A percentile compares a stretch with the other conserved stretches of the same genome.
Conservation (phyloP, 1,140 invertebrate genomes). For the Caerostris extrusa region DNA sequence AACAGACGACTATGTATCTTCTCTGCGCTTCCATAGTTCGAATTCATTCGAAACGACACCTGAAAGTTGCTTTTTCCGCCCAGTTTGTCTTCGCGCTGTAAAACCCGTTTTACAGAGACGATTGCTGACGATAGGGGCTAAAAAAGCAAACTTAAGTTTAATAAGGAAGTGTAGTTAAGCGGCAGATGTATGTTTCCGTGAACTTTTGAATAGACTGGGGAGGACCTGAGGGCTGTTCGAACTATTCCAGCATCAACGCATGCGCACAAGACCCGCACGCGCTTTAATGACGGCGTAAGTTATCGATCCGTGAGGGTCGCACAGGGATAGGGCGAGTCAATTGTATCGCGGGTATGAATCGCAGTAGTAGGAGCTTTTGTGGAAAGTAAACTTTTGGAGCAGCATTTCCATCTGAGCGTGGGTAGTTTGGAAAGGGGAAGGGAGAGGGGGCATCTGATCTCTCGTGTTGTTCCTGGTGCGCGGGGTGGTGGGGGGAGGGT, state of each 20-base stretch:
- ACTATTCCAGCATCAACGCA: constrained; percentile 59
- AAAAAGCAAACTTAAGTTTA: too few species aligned
- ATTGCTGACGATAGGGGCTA: neutral
- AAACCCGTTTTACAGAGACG: constrained; percentile 26
- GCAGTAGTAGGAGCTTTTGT: constrained; percentile 68
- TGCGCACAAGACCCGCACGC: constrained; percentile 59
- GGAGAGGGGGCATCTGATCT: neutral
- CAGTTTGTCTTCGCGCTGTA: neutral
- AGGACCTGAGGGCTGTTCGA: constrained; percentile 48
- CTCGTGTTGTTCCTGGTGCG: constrained; percentile 21
- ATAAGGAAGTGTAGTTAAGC: neutral
- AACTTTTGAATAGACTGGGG: constrained; percentile 69
- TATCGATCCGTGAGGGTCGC: constrained; percentile 73
- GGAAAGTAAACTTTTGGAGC: constrained; percentile 75
- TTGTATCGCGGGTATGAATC: constrained; percentile 62
- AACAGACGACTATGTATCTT: constrained; percentile 39
- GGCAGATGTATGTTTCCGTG: constrained; percentile 56
- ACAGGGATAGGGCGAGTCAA: constrained; percentile 72
- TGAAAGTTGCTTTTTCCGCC: constrained; percentile 15
- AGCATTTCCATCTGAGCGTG: constrained; percentile 60
- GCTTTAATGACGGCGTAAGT: constrained; percentile 67
- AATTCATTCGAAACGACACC: neutral
- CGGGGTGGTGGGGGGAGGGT: neutral
- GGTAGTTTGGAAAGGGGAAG: neutral
- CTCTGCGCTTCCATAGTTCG: neutral